Percentiles rank a stretch among this genome's conserved stretches.
Conservation (phyloP, 2,113 vertebrate genomes). For the Toxostoma redivivum region DNA sequence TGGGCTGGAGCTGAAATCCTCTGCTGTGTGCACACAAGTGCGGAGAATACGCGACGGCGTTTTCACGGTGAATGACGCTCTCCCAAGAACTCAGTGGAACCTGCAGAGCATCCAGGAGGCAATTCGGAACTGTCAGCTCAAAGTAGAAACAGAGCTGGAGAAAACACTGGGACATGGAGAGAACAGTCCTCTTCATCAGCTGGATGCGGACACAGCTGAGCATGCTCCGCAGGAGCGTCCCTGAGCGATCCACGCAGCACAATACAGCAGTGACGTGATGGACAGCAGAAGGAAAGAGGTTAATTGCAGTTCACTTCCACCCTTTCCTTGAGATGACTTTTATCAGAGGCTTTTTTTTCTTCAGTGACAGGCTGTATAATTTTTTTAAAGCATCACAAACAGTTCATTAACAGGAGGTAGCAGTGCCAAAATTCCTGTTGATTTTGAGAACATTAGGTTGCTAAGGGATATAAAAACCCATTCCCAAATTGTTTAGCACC, state of each 20-base stretch:
- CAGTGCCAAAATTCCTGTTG: slow-evolving; percentile 29
- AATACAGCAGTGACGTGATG: neutral
- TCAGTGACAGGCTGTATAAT: neutral
- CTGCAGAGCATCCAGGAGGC: slow-evolving; percentile 73
- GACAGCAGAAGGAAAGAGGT: slow-evolving; percentile 10
- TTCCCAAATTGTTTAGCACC: neutral
- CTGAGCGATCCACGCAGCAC: neutral
- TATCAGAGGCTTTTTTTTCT: neutral
- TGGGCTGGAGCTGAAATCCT: slow-evolving; percentile 87
- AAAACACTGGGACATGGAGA: neutral
- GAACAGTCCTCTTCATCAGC: neutral
- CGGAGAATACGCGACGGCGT: slow-evolving; percentile 82
- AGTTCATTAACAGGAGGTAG: slow-evolving; percentile 2
- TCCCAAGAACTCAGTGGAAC: slow-evolving; percentile 82
- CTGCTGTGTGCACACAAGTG: slow-evolving; percentile 82
- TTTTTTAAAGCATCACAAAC: neutral
- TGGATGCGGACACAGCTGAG: neutral
- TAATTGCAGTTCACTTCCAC: slow-evolving; percentile 27
- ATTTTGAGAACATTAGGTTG: slow-evolving; percentile 3
- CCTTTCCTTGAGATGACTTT: neutral
- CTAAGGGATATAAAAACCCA: neutral
- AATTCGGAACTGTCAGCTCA: slow-evolving; percentile 38
- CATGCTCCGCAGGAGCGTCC: rapidly evolving
- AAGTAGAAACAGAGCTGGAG: slow-evolving; percentile 48
- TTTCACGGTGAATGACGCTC: slow-evolving; percentile 80